Evolutionary conservation across 2,797 vertebrate genomes (phyloP), one percentile per base, ranked within the genome.

Genomic region (Serranus cabrilla): DNA sequence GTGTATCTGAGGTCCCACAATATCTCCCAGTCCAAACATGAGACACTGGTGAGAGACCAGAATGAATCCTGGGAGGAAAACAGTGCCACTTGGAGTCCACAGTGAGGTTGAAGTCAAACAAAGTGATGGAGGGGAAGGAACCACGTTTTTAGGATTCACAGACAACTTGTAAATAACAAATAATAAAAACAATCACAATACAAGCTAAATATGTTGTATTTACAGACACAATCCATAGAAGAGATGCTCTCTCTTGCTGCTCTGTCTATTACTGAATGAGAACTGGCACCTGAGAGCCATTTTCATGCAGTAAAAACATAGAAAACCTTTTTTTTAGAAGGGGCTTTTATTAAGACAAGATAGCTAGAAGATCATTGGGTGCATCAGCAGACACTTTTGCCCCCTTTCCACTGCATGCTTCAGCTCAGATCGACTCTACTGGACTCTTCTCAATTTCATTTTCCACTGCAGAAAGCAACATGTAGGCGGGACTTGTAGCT

Each of bases 161-260:
- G 87, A 92, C 75, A 81, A 86, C 68, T 84, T 81, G 86, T 91
- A 89, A 89, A 91, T 91, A 89, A 91, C 89, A 91, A 89, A 92
- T 78, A 84, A 89, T 86, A 88, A 90, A 54, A 90, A 93, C 78
- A 86, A 90, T 73, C 79, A 90, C 87, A 90, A 82, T 83, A 89
- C 78, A 83, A 91, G 87, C 76, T 82, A 88, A 89, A 88, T 78
- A 82, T 82, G 88, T 76, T 83, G 77, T 89, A 91, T 93, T 91
- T 94, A 94, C 91, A 94, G 70, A 90, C 87, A 86, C 84, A 89
- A 89, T 82, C 66, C 62, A 65, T 31, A 63, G 61, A 81, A 71
- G 85, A 89, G 78, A 86, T 18, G 71, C 58, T 63, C 71, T 76
- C 73, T 51, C 11, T 34, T 9, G 34, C 34, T 34, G 51, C 66